Conservation (phyloP, 2,888 invertebrate genomes). For the Eudasyphora cyanicolor region DNA sequence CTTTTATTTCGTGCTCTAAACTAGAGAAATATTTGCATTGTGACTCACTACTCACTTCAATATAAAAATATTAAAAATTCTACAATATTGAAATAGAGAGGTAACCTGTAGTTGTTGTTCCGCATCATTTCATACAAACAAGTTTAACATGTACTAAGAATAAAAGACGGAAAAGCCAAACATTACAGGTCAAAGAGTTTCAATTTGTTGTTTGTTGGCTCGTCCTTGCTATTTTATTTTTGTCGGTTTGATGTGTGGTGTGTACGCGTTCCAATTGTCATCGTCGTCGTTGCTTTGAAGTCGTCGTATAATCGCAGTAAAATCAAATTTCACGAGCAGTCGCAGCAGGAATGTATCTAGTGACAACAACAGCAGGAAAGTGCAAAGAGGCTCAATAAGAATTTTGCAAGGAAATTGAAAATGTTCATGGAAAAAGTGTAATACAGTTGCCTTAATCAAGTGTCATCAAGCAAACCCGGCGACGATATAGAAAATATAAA, state of each 20-base stretch:
- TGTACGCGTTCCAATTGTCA: slow-evolving; percentile 23
- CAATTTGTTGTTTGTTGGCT: not conserved
- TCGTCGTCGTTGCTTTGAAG: slow-evolving; percentile 7
- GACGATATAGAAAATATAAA: no score
- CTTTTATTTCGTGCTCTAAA: no score
- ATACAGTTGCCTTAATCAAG: not conserved
- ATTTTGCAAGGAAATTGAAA: slow-evolving; percentile 1
- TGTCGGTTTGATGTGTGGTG: not conserved
- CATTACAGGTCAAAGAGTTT: not conserved
- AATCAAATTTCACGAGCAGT: slow-evolving; percentile 58
- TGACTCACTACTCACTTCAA: slow-evolving; percentile 56
- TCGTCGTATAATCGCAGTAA: slow-evolving; percentile 28
- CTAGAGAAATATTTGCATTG: slow-evolving; percentile 60
- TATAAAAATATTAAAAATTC: slow-evolving; percentile 37
- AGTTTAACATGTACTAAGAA: not conserved
- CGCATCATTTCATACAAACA: no score
- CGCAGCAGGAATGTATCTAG: slow-evolving; percentile 66
- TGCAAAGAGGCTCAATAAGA: slow-evolving; percentile 20
- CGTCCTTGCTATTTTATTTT: slow-evolving; percentile 22
- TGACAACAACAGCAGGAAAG: slow-evolving; percentile 48
- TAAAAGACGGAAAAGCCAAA: not conserved
- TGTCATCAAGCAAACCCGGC: not conserved
- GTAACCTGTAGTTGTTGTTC: not conserved
- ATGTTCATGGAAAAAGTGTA: not conserved
- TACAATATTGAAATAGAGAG: slow-evolving; percentile 7